Conservation (phyloP, 2,797 vertebrate species). For the Ctenosaura bakeri region DNA sequence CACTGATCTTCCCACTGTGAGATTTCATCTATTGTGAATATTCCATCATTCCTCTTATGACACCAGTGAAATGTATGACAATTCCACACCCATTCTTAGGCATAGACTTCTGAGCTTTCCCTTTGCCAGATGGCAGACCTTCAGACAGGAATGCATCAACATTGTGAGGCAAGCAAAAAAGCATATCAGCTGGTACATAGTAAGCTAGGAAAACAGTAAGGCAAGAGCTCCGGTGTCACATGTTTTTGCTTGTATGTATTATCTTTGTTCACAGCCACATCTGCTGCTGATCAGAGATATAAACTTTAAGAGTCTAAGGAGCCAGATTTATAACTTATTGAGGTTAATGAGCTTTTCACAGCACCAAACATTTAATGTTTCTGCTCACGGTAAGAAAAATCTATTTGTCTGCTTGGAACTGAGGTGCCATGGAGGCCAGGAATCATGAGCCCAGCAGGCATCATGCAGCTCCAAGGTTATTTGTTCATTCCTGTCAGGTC, state of each 20-base stretch:
- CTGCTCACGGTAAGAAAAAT: not conserved
- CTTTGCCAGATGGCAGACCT: conserved; percentile 54
- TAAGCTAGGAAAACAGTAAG: conserved; percentile 51
- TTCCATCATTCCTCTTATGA: conserved; percentile 19
- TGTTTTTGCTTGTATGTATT: conserved; percentile 25
- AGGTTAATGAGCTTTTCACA: not conserved
- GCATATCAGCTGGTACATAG: conserved; percentile 49
- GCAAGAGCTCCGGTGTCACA: conserved; percentile 10
- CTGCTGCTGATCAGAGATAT: not conserved
- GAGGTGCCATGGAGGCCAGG: too few relatives aligned
- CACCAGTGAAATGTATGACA: conserved; percentile 31
- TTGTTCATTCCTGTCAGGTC: too few relatives aligned
- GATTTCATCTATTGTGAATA: conserved; percentile 22
- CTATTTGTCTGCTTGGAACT: not conserved
- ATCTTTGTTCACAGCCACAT: conserved; percentile 28
- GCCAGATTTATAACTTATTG: not conserved
- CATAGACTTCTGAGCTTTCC: conserved; percentile 42
- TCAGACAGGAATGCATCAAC: conserved; percentile 31
- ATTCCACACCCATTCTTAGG: conserved; percentile 49
- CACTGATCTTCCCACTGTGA: conserved; percentile 36
- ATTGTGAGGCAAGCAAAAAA: conserved; percentile 54
- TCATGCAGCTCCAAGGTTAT: too few relatives aligned
- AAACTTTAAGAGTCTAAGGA: not conserved
- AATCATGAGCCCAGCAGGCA: too few relatives aligned
- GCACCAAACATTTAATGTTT: not conserved